These are phyloP conservation scores for Diogma glabrata DNA, from an alignment of 2,888 invertebrate species.

Conservation along the genomic window DNA sequence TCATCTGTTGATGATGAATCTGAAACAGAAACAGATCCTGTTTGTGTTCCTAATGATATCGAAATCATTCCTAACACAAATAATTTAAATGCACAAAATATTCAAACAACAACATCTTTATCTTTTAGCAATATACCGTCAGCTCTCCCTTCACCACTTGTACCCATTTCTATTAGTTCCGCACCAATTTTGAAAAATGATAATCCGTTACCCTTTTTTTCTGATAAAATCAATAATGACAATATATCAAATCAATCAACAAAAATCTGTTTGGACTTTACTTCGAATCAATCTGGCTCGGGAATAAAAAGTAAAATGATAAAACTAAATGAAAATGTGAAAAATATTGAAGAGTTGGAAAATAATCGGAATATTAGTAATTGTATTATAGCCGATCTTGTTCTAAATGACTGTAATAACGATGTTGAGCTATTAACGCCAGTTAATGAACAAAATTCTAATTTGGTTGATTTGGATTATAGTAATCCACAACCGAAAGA, in stretches of 20 bases:
- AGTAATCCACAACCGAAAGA: background rate
- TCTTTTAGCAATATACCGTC: constrained; percentile 1
- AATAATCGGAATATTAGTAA: constrained; percentile 19
- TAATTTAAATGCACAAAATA: background rate
- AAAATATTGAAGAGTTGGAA: constrained; percentile 18
- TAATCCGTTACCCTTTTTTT: background rate
- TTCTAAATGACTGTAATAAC: constrained; percentile 2
- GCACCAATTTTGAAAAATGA: background rate
- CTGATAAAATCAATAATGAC: too few species aligned
- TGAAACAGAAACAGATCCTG: constrained; percentile 27
- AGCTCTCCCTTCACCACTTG: background rate
- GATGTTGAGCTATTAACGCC: constrained; percentile 21
- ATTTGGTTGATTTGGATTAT: constrained; percentile 13
- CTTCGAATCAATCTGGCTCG: background rate
- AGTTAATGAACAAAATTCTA: constrained; percentile 19
- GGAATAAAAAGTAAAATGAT: background rate
- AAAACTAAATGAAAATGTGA: constrained; percentile 14
- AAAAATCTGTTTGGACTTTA: constrained; percentile 3
- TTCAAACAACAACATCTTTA: constrained; percentile 1
- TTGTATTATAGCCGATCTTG: constrained; percentile 2
- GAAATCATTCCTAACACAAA: background rate
- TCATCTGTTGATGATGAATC: constrained; percentile 43
- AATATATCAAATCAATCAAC: background rate
- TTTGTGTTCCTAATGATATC: constrained; percentile 17
- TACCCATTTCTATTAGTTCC: background rate